Conservation (phyloP, 2,797 vertebrate genomes). For the Hafferia zeledoni region DNA sequence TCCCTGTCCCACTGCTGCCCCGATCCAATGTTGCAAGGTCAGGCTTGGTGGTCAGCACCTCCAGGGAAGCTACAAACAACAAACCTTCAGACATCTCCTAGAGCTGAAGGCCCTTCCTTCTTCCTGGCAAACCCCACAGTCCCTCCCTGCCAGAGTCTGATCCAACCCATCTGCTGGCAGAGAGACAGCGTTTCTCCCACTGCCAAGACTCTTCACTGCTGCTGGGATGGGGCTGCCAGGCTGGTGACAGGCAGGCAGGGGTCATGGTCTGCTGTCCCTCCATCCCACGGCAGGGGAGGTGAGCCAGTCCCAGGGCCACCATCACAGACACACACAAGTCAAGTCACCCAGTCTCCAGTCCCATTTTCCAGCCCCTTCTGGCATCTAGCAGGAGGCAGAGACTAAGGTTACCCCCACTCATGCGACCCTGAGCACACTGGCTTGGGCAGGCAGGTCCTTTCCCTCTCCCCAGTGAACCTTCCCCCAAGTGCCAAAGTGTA, state of each 20-base stretch:
- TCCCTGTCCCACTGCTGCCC: not conserved
- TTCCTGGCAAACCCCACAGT: not conserved
- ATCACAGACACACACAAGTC: fast-evolving
- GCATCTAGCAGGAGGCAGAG: not conserved
- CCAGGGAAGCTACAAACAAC: not conserved
- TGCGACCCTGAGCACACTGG: not conserved
- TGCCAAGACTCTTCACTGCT: fast-evolving
- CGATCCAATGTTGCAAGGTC: fast-evolving
- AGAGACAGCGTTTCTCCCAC: not conserved
- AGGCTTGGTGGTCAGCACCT: not conserved
- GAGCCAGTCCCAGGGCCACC: not conserved
- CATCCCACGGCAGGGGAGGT: fast-evolving
- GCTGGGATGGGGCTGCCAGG: fast-evolving
- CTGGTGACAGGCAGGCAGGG: fast-evolving
- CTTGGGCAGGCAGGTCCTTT: not conserved
- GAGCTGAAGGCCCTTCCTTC: not conserved
- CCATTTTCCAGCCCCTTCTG: not conserved
- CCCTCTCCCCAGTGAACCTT: not conserved
- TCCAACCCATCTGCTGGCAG: not conserved
- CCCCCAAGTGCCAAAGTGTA: not conserved
- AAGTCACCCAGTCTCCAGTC: not conserved
- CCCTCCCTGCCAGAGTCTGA: not conserved
- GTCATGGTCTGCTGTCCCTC: fast-evolving
- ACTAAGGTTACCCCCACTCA: fast-evolving
- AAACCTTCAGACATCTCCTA: not conserved